Evolutionary conservation across 2,888 invertebrate species (phyloP).

Genomic region (Hipparchia sbordonii): DNA sequence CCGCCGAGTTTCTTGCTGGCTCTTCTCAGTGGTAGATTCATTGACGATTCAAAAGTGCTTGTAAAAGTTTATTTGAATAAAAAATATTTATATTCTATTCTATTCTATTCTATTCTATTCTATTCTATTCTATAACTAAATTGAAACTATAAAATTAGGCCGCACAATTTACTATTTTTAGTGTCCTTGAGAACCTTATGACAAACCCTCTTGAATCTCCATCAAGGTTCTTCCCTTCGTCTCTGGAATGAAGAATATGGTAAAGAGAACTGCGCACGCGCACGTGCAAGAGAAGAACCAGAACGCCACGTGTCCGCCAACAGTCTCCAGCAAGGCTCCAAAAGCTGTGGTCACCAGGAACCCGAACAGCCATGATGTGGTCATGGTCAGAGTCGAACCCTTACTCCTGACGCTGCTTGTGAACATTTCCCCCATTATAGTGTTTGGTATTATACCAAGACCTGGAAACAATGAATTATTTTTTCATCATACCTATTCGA

Average conservation of each 20-base stretch:
- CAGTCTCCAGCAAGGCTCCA: constrained; percentile 45
- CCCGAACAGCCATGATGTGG: constrained; percentile 38
- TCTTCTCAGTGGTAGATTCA: too few species aligned
- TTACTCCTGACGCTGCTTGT: constrained; percentile 44
- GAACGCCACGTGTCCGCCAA: constrained; percentile 85
- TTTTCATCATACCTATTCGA: neutral
- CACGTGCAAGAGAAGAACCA: constrained; percentile 81
- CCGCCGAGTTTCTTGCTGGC: too few species aligned
- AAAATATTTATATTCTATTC: too few species aligned
- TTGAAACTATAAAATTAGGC: too few species aligned
- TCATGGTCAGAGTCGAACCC: constrained; percentile 40
- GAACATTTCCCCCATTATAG: constrained; percentile 45
- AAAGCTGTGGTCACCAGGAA: constrained; percentile 42
- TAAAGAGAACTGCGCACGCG: constrained; percentile 84
- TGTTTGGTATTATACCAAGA: constrained; percentile 43
- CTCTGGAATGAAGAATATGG: constrained; percentile 87
- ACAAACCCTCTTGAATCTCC: constrained; percentile 86
- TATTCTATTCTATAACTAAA: too few species aligned
- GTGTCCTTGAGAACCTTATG: too few species aligned
- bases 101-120: too few species aligned
- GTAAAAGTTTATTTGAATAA: too few species aligned
- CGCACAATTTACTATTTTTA: too few species aligned
- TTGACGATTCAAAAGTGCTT: too few species aligned
- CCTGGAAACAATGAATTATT: constrained; percentile 29
- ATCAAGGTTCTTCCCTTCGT: constrained; percentile 90